These are phyloP conservation scores for Montifringilla adamsi DNA, from an alignment of 2,113 vertebrate species.

Conservation along the genomic window DNA sequence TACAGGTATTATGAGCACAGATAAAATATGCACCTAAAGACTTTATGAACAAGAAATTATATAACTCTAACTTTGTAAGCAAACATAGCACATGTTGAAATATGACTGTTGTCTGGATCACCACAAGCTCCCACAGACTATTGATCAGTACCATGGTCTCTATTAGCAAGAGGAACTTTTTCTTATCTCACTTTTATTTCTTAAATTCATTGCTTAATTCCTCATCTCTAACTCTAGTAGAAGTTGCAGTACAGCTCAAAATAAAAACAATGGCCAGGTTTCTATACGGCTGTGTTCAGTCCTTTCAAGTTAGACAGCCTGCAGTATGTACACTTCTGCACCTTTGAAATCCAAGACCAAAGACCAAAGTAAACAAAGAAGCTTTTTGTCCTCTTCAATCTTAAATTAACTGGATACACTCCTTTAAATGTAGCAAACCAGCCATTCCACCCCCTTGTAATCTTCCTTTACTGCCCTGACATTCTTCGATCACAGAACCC, in stretches of 20 bases:
- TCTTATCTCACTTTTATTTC: not conserved
- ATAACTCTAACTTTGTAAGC: not conserved
- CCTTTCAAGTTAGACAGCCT: not conserved
- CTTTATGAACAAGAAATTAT: not conserved
- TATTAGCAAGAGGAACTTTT: not conserved
- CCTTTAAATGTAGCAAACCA: not conserved
- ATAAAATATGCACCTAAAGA: not conserved
- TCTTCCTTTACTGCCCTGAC: accelerated
- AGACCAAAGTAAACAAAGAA: not conserved
- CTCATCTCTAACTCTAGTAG: not conserved
- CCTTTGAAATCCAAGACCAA: not conserved
- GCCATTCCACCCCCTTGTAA: not conserved
- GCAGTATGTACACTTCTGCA: not conserved
- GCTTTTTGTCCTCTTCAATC: not conserved
- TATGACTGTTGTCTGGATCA: not conserved
- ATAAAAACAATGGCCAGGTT: not conserved
- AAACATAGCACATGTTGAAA: not conserved
- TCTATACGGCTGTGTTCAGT: not conserved
- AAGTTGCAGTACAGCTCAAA: not conserved
- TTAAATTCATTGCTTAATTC: not conserved
- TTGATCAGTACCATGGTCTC: not conserved
- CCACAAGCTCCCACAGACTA: not conserved
- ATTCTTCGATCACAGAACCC: not conserved
- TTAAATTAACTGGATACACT: not conserved
- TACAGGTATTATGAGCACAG: not conserved